A percentile compares a stretch with the other conserved stretches of the same genome.
Evolutionary conservation across 2,113 vertebrate species (phyloP).

Genomic region (Calonectris borealis): DNA sequence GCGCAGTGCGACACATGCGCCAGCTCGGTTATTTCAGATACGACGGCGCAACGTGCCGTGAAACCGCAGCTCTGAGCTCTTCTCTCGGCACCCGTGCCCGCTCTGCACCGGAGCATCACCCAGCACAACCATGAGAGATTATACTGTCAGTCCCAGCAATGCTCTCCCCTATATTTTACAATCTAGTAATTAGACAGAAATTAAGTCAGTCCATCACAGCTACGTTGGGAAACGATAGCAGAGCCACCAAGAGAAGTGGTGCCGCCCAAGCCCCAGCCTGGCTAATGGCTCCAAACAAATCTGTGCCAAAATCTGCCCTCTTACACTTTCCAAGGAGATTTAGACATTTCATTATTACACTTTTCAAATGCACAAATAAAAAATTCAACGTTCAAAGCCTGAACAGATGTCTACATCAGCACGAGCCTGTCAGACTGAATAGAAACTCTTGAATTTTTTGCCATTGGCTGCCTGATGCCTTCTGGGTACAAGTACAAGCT

Average conservation of each 20-base stretch:
- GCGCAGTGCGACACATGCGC: not conserved
- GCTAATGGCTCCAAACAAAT: fast-evolving
- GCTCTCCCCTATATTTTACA: fast-evolving
- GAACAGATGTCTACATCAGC: not conserved
- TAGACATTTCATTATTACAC: not conserved
- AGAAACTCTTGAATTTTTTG: not conserved
- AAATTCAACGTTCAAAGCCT: not conserved
- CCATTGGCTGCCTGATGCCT: not conserved
- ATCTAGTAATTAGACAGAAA: not conserved
- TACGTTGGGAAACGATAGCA: not conserved
- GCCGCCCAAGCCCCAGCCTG: not conserved
- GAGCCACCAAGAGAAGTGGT: not conserved
- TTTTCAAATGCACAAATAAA: not conserved
- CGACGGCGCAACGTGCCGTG: fast-evolving
- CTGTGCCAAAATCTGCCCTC: not conserved
- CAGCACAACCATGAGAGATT: fast-evolving
- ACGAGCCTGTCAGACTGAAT: not conserved
- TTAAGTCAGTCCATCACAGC: not conserved
- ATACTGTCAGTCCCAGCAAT: fast-evolving
- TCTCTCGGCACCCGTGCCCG: fast-evolving
- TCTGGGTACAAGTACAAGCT: not conserved
- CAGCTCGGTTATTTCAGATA: not conserved
- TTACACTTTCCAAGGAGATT: not conserved
- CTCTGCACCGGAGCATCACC: fast-evolving
- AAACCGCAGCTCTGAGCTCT: not conserved